phyloP scores from a whole-genome alignment of 2,888 invertebrate genomes.

The Macaria notata region DNA sequence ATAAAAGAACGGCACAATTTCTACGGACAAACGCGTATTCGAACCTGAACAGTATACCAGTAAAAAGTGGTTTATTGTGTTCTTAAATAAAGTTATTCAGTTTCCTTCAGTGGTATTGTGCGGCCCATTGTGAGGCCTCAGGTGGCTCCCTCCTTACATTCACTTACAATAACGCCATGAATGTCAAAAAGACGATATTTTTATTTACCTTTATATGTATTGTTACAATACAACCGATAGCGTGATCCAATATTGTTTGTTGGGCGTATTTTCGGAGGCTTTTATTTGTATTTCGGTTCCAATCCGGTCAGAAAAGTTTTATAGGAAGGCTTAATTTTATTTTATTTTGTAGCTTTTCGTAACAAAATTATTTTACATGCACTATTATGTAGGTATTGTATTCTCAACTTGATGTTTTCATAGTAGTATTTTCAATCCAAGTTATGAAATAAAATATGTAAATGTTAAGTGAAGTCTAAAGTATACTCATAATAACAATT shows the following conservation, averaged over 20 bases:
- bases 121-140: constrained; percentile 64
- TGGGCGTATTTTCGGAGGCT: constrained; percentile 16
- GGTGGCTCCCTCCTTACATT: constrained; percentile 64
- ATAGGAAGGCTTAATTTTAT: too few relatives aligned
- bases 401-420: too few relatives aligned
- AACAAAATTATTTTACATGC: too few relatives aligned
- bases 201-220: constrained; percentile 65
- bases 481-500: too few relatives aligned
- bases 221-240: constrained; percentile 49
- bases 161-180: constrained; percentile 70
- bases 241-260: constrained; percentile 39
- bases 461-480: too few relatives aligned
- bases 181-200: constrained; percentile 75
- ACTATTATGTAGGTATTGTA: too few relatives aligned
- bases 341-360: too few relatives aligned
- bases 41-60: constrained; percentile 52
- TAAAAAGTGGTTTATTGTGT: constrained; percentile 80
- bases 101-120: constrained; percentile 69
- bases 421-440: too few relatives aligned
- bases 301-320: neutral
- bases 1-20: constrained; percentile 38
- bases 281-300: neutral
- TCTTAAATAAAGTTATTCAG: constrained; percentile 80
- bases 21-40: constrained; percentile 55
- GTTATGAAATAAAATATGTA: too few relatives aligned